Evolutionary conservation across 2,888 invertebrate species (phyloP), one percentile per base, ranked within the genome.

Genomic region (Dicyrtomina minuta): DNA sequence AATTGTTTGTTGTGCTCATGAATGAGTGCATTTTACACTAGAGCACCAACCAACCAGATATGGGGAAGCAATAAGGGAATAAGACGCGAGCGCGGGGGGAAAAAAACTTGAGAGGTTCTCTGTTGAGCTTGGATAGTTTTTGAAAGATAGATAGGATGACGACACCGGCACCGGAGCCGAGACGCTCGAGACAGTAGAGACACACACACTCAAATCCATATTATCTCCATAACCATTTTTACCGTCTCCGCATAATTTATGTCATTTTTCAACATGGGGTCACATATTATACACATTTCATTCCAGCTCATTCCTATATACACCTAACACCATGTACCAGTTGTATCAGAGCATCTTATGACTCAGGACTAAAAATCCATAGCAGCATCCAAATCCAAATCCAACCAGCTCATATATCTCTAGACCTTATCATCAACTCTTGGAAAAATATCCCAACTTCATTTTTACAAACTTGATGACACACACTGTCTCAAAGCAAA

Each of bases 201-300:
- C 33, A 33, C 33, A 33, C 33, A 5, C 33, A 33, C 33, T 33
- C 33, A 33, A 33, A 33, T 33, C 4, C 33, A 33, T 33, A 33
- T 33, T 33, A 33, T 33, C 33, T 27, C 59, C 59, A 60, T 39
- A 64, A 33, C 51, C 33, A 64, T 64, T 62, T 53, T 33, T 33
- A 64, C 51, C 27, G 51, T 39, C 49, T 26, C 26, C 2, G 64
- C 20, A 64, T 64, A 64, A 64, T 64, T 64, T 64, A 53, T 64
- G 64, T 51, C 33, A 64, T 64, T 55, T 55, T 55, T 64, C 53
- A 53, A 64, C 51, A 51, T 64, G 51, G 64, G 64, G 64, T 64
- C 64, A 51, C 64, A 64, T 64, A 49, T 61, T 61, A n/a, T n/a
- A 33, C 33, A 33, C 33, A 33, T 33, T 33, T 33, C 33, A 33